These are phyloP conservation scores for Sandelia bainsii DNA, from an alignment of 2,797 vertebrate species.

Conservation along the genomic window DNA sequence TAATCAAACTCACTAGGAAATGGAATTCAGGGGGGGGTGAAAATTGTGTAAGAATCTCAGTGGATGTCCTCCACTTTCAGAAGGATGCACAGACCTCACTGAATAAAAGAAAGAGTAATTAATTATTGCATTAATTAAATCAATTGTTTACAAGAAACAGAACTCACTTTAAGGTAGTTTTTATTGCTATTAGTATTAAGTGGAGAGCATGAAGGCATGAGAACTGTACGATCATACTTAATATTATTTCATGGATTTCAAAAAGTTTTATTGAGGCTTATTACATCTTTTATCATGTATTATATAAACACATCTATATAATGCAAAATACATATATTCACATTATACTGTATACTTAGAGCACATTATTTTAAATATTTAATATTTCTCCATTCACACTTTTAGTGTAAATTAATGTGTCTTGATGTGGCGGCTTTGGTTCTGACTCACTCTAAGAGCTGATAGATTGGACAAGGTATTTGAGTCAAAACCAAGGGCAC, in stretches of 20 bases:
- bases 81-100: conserved; percentile 22
- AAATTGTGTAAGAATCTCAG: conserved; percentile 36
- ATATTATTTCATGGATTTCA: too few relatives aligned
- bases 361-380: not conserved
- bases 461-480: conserved; percentile 75
- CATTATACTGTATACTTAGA: not conserved
- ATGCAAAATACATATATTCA: not conserved
- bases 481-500: conserved; percentile 65
- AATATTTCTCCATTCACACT: conserved; percentile 10
- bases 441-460: conserved; percentile 44
- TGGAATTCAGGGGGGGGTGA: conserved; percentile 45
- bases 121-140: not conserved
- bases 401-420: conserved; percentile 11
- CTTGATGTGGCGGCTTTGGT: conserved; percentile 48
- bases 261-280: too few relatives aligned
- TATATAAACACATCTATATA: too few relatives aligned
- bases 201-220: too few relatives aligned
- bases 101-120: not conserved
- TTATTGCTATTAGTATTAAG: too few relatives aligned
- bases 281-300: too few relatives aligned
- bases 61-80: conserved; percentile 43
- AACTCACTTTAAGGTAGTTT: not conserved
- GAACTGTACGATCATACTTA: too few relatives aligned
- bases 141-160: conserved; percentile 29
- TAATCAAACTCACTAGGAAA: conserved; percentile 67